Conservation (phyloP, 2,113 vertebrate species). For the Taxidea taxus region DNA sequence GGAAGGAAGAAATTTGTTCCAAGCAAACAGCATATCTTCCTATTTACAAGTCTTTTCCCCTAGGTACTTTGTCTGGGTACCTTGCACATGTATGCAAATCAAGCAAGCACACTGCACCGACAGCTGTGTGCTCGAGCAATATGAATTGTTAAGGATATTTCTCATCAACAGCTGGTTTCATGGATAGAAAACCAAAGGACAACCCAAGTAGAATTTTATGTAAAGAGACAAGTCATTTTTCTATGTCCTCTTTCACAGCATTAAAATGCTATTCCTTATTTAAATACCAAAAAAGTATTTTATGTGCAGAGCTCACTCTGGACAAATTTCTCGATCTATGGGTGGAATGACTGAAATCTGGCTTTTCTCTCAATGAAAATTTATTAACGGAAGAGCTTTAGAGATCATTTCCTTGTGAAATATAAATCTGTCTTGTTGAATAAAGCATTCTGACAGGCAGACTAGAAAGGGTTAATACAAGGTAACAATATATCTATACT, state of each 20-base stretch:
- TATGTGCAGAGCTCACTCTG: slow-evolving; percentile 54
- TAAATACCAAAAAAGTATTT: slow-evolving; percentile 55
- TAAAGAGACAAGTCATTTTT: slow-evolving; percentile 56
- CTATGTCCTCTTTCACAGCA: slow-evolving; percentile 20
- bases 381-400: slow-evolving; percentile 64
- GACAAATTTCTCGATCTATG: slow-evolving; percentile 50
- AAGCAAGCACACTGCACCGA: background rate
- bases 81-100: background rate
- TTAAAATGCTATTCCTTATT: slow-evolving; percentile 54
- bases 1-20: background rate
- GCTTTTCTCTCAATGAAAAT: slow-evolving; percentile 64
- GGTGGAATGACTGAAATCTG: slow-evolving; percentile 39
- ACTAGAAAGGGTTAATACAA: slow-evolving; percentile 63
- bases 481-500: slow-evolving; percentile 66
- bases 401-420: slow-evolving; percentile 58
- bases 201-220: slow-evolving; percentile 40
- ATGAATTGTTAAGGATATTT: background rate
- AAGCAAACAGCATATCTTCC: background rate
- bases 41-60: background rate
- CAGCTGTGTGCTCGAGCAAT: background rate
- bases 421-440: slow-evolving; percentile 64
- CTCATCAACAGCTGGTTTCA: background rate
- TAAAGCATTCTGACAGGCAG: slow-evolving; percentile 55
- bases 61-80: background rate
- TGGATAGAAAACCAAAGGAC: slow-evolving; percentile 12